phyloP scores from a whole-genome alignment of 2,797 vertebrate species.

The Taenioides sp. region DNA sequence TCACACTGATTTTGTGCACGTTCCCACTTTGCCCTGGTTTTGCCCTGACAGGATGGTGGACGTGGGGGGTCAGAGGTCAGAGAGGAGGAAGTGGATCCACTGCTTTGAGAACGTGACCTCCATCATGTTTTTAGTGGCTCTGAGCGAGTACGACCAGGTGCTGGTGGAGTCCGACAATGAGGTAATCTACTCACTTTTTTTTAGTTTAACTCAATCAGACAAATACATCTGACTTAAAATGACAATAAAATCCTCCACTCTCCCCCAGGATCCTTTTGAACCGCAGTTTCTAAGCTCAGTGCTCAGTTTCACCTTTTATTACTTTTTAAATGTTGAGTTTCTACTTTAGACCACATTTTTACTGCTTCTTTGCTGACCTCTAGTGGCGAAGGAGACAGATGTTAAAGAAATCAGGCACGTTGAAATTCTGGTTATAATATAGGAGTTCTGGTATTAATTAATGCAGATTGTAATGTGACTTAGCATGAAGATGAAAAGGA shows the following conservation, averaged over 20 bases:
- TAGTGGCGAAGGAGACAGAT: background rate
- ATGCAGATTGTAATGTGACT: too few relatives aligned
- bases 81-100: slow-evolving; percentile 98
- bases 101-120: slow-evolving; percentile 98
- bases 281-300: too few relatives aligned
- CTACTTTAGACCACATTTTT: too few relatives aligned
- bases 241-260: too few relatives aligned
- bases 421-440: too few relatives aligned
- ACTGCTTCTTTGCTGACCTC: background rate
- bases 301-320: background rate
- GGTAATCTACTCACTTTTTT: slow-evolving; percentile 62
- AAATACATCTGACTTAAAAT: too few relatives aligned
- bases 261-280: too few relatives aligned
- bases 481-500: too few relatives aligned
- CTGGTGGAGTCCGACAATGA: slow-evolving; percentile 95
- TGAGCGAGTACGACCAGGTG: slow-evolving; percentile 97
- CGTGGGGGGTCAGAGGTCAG: slow-evolving; percentile 94
- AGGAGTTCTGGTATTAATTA: too few relatives aligned
- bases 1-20: too few relatives aligned
- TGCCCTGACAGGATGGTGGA: slow-evolving; percentile 89
- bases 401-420: too few relatives aligned
- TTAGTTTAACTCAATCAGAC: background rate
- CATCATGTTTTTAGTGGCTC: slow-evolving; percentile 96
- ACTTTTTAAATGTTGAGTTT: too few relatives aligned
- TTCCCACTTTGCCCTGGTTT: background rate